phyloP scores from a whole-genome alignment of 2,797 vertebrate species.

The Scomberomorus guttatus region DNA sequence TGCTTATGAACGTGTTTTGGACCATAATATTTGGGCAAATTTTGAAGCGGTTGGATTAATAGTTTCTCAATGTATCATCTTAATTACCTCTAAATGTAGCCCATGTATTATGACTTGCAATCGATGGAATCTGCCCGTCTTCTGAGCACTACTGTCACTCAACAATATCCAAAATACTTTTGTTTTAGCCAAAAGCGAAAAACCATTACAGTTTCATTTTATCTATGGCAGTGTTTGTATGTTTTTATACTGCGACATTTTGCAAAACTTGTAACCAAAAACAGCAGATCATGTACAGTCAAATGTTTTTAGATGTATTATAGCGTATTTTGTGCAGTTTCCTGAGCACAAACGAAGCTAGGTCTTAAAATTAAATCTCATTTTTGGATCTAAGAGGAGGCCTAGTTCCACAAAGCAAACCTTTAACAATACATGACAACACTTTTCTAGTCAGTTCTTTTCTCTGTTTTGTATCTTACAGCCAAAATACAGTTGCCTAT shows the following conservation, averaged over 20 bases:
- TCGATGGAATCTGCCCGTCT: conserved; percentile 42
- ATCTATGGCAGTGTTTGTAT: conserved; percentile 56
- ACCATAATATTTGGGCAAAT: conserved; percentile 38
- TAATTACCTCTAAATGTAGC: conserved; percentile 57
- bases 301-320: conserved; percentile 52
- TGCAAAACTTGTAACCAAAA: conserved; percentile 56
- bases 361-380: conserved; percentile 28
- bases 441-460: conserved; percentile 55
- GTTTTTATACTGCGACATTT: conserved; percentile 71
- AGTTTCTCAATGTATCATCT: conserved; percentile 39
- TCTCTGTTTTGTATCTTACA: conserved; percentile 66
- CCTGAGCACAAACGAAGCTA: conserved; percentile 48
- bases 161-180: conserved; percentile 34
- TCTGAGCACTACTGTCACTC: conserved; percentile 58
- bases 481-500: conserved; percentile 63
- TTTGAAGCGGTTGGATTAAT: conserved; percentile 36
- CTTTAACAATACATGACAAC: conserved; percentile 38
- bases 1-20: conserved; percentile 29
- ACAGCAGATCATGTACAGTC: conserved; percentile 47
- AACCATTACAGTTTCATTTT: conserved; percentile 47
- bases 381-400: conserved; percentile 30
- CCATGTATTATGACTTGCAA: conserved; percentile 38
- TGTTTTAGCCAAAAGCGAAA: conserved; percentile 37
- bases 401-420: conserved; percentile 25
- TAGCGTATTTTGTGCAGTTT: conserved; percentile 50